Conservation (phyloP, 2,113 vertebrate genomes). For the Ophiodon elongatus region DNA sequence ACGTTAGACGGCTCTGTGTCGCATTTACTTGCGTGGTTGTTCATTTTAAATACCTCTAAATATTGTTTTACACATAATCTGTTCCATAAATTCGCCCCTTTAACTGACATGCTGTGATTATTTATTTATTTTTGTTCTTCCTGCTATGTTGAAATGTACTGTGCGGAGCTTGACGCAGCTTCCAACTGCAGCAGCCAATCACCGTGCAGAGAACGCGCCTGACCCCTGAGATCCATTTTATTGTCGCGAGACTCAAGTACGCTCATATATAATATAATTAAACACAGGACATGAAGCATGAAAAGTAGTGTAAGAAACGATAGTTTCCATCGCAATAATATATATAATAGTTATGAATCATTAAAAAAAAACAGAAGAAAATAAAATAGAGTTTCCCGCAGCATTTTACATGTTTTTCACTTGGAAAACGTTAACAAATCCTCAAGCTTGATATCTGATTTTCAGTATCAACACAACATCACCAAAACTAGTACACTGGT, state of each 20-base stretch:
- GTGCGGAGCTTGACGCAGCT: neutral
- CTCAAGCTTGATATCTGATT: neutral
- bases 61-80: neutral
- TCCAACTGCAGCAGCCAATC: constrained; percentile 55
- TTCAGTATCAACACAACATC: neutral
- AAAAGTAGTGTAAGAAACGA: neutral
- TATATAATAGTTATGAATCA: neutral
- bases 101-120: neutral
- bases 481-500: neutral
- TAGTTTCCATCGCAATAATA: neutral
- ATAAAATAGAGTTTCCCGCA: neutral
- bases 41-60: neutral
- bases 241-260: neutral
- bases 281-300: neutral
- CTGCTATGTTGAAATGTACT: neutral
- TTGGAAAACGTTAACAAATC: neutral
- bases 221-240: constrained; percentile 7
- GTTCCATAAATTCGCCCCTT: neutral
- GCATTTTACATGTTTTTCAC: neutral
- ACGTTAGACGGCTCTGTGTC: neutral
- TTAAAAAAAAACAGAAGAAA: neutral
- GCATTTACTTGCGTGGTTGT: neutral
- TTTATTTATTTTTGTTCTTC: neutral
- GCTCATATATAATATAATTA: neutral
- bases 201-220: constrained; percentile 28